Conservation (phyloP, 2,113 vertebrate species). For the Rissa tridactyla region DNA sequence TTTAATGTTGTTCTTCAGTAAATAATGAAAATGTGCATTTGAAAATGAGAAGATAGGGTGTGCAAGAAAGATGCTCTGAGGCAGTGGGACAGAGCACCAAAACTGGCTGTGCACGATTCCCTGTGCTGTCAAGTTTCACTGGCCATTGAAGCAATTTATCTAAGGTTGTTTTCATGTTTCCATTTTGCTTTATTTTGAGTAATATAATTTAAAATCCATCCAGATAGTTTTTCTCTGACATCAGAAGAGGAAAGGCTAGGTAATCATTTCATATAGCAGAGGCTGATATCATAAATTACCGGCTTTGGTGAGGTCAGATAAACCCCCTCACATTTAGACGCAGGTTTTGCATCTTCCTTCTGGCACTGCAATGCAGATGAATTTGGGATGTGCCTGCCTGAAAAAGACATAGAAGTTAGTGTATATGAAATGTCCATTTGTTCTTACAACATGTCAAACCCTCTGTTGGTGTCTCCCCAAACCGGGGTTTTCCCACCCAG, state of each 20-base stretch:
- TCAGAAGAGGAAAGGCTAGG: neutral
- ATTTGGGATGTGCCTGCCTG: neutral
- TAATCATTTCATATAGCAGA: neutral
- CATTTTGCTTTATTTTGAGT: conserved; percentile 5
- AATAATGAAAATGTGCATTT: neutral
- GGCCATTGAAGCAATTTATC: neutral
- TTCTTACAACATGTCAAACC: neutral
- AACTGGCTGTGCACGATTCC: neutral
- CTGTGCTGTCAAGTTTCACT: neutral
- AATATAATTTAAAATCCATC: conserved; percentile 11
- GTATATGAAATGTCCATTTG: neutral
- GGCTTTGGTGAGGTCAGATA: neutral
- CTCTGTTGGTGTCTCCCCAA: neutral
- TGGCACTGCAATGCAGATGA: neutral
- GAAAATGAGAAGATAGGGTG: neutral
- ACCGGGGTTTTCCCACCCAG: rapidly evolving
- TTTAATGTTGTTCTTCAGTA: neutral
- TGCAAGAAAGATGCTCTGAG: neutral
- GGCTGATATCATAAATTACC: neutral
- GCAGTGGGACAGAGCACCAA: neutral
- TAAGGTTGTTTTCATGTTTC: neutral
- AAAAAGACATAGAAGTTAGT: neutral
- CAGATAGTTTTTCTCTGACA: neutral
- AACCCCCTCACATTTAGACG: neutral
- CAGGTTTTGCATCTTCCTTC: neutral